Evolutionary conservation across 2,113 vertebrate genomes (phyloP), one percentile per base, ranked within the genome.

Genomic region (Epinephelus cyanopodus): DNA sequence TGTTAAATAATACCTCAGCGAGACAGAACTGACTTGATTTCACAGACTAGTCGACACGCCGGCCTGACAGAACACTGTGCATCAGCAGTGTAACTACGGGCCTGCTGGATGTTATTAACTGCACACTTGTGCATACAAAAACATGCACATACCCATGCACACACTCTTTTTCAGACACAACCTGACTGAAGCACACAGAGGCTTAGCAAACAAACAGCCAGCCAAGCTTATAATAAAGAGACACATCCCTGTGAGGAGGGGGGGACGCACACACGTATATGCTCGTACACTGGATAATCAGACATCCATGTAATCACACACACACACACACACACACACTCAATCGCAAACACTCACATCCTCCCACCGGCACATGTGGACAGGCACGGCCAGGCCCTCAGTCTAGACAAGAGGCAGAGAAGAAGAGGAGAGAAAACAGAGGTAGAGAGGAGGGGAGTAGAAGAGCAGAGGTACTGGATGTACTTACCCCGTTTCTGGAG

Each of bases 401-500:
- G 91, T 92, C 93, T 92, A 93, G 92, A 93, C 89, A 54, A 84
- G 84, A 90, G 87, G 58, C 64, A 76, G 75, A 56, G 81, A 63
- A 66, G 79, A 82, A 74, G 86, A 75, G 75, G 67, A 87, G 53
- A 76, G 68, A 62, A 63, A 17, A 54, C 1, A 81, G 81, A 79
- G 84, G 71, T 53, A 76, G 74, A 76, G 81, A 64, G 72, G 25
- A 80, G 66, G 61, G 56, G 57, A 77, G 57, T 42, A 79, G 77
- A 78, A 81, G 64, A 74, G 57, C 84, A 87, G 84, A 48, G 91
- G 87, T 91, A 77, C 75, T 82, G 79, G 64, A 89, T 88, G 87
- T 83, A 96, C 97, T 98, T 94, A 99, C 97, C 98, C 96, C 98
- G 97, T 96, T 99, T 99, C 95, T 99, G 98, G 91, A 99, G 97